Evolutionary conservation across 2,797 vertebrate genomes (phyloP).

Genomic region (Neosilurus hyrtlii): DNA sequence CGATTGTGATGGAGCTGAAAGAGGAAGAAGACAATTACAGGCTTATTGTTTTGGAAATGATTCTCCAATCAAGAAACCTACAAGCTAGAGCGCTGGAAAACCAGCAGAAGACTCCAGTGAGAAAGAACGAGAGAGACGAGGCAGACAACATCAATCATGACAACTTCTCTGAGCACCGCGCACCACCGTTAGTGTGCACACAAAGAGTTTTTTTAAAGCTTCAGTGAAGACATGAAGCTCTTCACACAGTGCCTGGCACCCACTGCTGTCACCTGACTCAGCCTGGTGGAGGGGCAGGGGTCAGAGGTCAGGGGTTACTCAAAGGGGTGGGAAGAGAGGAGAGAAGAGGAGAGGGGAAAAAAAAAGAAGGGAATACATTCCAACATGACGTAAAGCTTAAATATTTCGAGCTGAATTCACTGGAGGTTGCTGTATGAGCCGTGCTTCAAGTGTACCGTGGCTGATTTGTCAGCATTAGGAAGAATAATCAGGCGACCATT

Average conservation of each 20-base stretch:
- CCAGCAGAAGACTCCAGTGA: background rate
- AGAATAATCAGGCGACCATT: slow-evolving; percentile 31
- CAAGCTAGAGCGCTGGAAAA: background rate
- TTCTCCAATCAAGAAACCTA: background rate
- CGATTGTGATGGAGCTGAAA: background rate
- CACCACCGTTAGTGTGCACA: background rate
- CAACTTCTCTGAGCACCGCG: slow-evolving; percentile 9
- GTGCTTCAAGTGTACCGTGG: slow-evolving; percentile 16
- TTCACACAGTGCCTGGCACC: slow-evolving; percentile 30
- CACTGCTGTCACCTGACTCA: slow-evolving; percentile 43
- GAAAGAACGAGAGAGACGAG: background rate
- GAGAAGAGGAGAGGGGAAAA: background rate
- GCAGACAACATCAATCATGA: slow-evolving; percentile 18
- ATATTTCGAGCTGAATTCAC: background rate
- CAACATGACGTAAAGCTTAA: slow-evolving; percentile 28
- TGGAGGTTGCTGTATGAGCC: background rate
- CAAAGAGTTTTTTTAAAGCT: slow-evolving; percentile 17
- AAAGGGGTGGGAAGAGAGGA: slow-evolving; percentile 19
- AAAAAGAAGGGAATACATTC: slow-evolving; percentile 36
- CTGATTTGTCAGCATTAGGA: background rate
- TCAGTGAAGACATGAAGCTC: background rate
- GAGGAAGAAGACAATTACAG: slow-evolving; percentile 5
- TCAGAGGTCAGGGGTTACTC: slow-evolving; percentile 41
- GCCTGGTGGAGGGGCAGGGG: slow-evolving; percentile 29
- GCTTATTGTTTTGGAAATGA: slow-evolving; percentile 5